These are phyloP conservation scores for Antigone vipio DNA, from an alignment of 2,113 vertebrate species.

Conservation along the genomic window DNA sequence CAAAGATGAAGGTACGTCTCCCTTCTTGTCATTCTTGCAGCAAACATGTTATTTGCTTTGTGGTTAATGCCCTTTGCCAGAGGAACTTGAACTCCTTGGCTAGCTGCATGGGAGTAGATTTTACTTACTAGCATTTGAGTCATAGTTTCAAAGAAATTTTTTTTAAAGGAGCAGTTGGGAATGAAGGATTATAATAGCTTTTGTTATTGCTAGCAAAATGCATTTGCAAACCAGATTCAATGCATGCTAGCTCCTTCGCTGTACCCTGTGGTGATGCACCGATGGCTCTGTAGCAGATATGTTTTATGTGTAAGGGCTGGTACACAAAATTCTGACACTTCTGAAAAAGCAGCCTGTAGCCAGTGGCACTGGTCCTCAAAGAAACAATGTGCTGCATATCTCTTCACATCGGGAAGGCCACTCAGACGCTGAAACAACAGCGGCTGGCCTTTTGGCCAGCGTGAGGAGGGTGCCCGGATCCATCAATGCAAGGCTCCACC, in stretches of 20 bases:
- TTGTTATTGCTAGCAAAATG: background rate
- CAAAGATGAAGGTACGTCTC: slow-evolving; percentile 24
- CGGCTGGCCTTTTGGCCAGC: fast-evolving
- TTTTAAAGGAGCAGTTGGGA: background rate
- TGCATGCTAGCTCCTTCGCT: background rate
- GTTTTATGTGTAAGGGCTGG: background rate
- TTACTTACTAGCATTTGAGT: background rate
- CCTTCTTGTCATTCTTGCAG: background rate
- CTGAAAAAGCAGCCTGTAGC: background rate
- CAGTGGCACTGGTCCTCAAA: background rate
- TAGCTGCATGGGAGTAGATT: background rate
- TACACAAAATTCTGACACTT: background rate
- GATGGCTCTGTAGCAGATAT: background rate
- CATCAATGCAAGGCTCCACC: background rate
- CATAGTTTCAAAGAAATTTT: background rate
- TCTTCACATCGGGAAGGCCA: background rate
- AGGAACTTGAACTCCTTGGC: background rate
- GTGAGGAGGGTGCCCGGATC: background rate
- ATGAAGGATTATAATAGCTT: background rate
- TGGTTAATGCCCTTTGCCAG: background rate
- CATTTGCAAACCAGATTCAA: background rate
- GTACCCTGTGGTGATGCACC: background rate
- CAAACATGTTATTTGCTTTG: background rate
- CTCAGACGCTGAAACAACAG: background rate
- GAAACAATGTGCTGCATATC: background rate